Evolutionary conservation across 2,888 invertebrate genomes (phyloP).

Genomic region (Bellardia bayeri): DNA sequence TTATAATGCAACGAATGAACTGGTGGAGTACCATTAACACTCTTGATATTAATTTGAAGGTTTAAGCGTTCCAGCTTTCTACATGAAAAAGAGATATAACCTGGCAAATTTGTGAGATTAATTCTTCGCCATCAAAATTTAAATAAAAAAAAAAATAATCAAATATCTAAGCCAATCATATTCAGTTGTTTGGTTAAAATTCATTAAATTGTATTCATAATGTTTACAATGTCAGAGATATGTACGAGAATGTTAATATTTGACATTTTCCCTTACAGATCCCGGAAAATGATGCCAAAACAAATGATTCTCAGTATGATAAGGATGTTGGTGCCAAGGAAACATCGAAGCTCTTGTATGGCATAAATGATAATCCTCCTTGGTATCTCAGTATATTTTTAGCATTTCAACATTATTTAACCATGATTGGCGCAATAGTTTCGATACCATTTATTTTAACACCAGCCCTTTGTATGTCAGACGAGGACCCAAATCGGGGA

Average conservation of each 20-base stretch:
- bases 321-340: constrained; percentile 28
- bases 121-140: too few relatives aligned
- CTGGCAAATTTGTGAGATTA: too few relatives aligned
- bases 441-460: constrained; percentile 92
- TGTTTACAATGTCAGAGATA: too few relatives aligned
- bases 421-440: constrained; percentile 94
- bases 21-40: too few relatives aligned
- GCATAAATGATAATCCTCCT: constrained; percentile 92
- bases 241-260: neutral
- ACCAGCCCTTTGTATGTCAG: constrained; percentile 91
- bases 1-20: too few relatives aligned
- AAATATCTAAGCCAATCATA: too few relatives aligned
- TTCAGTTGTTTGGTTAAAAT: too few relatives aligned
- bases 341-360: constrained; percentile 86
- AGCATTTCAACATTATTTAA: constrained; percentile 93
- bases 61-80: too few relatives aligned
- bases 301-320: constrained; percentile 24
- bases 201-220: too few relatives aligned
- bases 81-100: too few relatives aligned
- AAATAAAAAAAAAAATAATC: too few relatives aligned
- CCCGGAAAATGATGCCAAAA: constrained; percentile 36
- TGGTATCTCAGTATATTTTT: constrained; percentile 94
- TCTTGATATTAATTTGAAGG: too few relatives aligned
- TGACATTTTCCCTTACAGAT: constrained; percentile 20
- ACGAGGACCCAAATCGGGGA: constrained; percentile 90